Base-by-base conservation (phyloP, 2,888 invertebrate species). In the Brachylomia viminalis region DNA sequence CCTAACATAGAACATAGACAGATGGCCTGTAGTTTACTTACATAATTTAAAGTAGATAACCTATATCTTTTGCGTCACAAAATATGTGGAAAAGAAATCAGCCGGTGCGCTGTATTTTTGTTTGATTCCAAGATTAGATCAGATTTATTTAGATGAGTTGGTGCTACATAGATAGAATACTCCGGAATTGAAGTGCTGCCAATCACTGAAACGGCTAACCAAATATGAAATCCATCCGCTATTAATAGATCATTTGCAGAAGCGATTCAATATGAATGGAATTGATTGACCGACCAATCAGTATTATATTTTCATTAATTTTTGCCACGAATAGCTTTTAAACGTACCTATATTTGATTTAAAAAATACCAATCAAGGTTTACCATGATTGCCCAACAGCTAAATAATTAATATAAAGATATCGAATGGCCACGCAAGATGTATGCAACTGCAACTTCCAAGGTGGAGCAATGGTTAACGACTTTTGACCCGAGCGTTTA, bases 161-260 rank as follows among this genome's bases (percentile, higher is more conserved):
- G 17, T 33, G 42, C 20, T 49, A 58, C 64, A 47, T 61, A 54
- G 27, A 68, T 56, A 47, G 71, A 82, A 73, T 75, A 38, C 27
- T 65, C 56, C 59, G 70, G 49, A 79, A 82, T 77, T 87, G 78
- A 54, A 75, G 54, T 52, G 11, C 38, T 30, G 65, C 72, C 82
- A 74, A 68, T 72, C 68, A 70, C 38, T 47, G 30, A 61, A 77
- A 59, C 72, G 23, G 20, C 20, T 72, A 68, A 64, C 70, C 74
- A 82, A 87, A 79, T 62, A 77, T 73, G 70, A 79, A 77, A 82
- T 79, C 78, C 75, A 72, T 73, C 64, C 30, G 54, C 61, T 85
- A 77, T 77, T 75, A 79, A 81, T 79, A 85, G 74, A 78, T 73
- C 74, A 77, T 71, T 78, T 81, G 70, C 85, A 80, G 80, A 85